Evolutionary conservation across 2,888 invertebrate genomes (phyloP).

Genomic region (Muscina levida): DNA sequence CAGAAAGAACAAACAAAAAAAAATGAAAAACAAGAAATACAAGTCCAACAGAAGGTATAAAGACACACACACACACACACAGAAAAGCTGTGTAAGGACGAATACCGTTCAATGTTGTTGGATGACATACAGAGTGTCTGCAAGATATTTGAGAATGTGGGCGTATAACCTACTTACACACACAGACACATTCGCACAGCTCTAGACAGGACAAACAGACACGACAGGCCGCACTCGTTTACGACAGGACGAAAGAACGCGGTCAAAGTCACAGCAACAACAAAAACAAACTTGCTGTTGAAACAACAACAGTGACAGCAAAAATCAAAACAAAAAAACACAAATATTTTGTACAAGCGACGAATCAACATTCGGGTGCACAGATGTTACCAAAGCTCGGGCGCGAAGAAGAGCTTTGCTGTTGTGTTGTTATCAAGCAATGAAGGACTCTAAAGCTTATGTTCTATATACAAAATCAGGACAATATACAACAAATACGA

Average conservation of each 20-base stretch:
- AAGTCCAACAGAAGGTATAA: background rate
- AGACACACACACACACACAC: background rate
- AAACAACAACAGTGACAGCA: constrained; percentile 8
- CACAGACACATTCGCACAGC: constrained; percentile 20
- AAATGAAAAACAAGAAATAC: constrained; percentile 2
- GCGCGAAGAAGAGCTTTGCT: background rate
- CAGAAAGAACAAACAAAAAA: constrained; percentile 26
- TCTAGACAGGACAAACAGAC: constrained; percentile 5
- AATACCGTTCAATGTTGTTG: constrained; percentile 6
- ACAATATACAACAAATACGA: background rate
- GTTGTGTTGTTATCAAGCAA: background rate
- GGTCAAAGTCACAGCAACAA: constrained; percentile 61
- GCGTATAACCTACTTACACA: constrained; percentile 59
- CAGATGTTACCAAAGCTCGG: constrained; percentile 18
- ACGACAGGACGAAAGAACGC: constrained; percentile 44
- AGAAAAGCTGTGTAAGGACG: background rate
- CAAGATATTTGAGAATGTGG: constrained; percentile 44
- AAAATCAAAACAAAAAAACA: constrained; percentile 27
- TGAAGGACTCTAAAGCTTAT: constrained; percentile 9
- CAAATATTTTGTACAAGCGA: constrained; percentile 5
- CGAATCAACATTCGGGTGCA: background rate
- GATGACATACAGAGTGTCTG: constrained; percentile 22
- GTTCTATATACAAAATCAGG: background rate
- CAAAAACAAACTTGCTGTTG: constrained; percentile 37
- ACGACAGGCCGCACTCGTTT: background rate